Conservation (phyloP, 2,113 vertebrate species). For the Albula goreensis region DNA sequence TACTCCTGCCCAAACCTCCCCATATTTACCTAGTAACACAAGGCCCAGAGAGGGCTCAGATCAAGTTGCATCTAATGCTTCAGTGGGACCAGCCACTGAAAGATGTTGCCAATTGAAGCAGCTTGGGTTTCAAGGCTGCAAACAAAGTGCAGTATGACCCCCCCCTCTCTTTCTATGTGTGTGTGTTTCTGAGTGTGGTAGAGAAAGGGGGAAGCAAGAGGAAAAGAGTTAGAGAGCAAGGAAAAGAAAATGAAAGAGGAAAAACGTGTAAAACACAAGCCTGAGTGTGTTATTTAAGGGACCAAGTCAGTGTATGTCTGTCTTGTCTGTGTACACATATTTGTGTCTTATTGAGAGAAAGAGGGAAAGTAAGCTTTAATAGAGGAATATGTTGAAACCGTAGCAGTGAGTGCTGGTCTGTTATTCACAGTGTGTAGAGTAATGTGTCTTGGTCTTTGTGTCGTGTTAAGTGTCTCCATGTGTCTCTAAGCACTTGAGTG, state of each 20-base stretch:
- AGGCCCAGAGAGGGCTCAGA: slow-evolving; percentile 67
- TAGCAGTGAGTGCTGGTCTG: background rate
- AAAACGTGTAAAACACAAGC: background rate
- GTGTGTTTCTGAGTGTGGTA: slow-evolving; percentile 15
- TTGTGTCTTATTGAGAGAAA: slow-evolving; percentile 24
- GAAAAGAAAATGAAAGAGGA: background rate
- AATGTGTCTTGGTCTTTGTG: background rate
- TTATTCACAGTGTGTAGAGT: background rate
- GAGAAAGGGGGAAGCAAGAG: slow-evolving; percentile 34
- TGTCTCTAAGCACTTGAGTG: background rate
- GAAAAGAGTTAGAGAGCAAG: background rate
- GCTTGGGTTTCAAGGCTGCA: slow-evolving; percentile 66
- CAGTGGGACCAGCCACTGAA: slow-evolving; percentile 70
- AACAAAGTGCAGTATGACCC: slow-evolving; percentile 63
- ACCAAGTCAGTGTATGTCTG: background rate
- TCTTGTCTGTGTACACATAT: slow-evolving; percentile 1
- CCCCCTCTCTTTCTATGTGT: background rate
- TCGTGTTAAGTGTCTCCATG: background rate
- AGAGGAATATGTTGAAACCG: background rate
- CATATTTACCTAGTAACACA: slow-evolving; percentile 75
- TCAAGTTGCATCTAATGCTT: slow-evolving; percentile 72
- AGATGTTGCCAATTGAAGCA: slow-evolving; percentile 67
- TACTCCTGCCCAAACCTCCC: slow-evolving; percentile 61
- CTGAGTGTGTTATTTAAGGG: background rate
- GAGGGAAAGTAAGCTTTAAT: background rate